These are phyloP conservation scores for Mormyrus proboscirostris DNA, from an alignment of 2,797 vertebrate genomes.

Conservation along the genomic window DNA sequence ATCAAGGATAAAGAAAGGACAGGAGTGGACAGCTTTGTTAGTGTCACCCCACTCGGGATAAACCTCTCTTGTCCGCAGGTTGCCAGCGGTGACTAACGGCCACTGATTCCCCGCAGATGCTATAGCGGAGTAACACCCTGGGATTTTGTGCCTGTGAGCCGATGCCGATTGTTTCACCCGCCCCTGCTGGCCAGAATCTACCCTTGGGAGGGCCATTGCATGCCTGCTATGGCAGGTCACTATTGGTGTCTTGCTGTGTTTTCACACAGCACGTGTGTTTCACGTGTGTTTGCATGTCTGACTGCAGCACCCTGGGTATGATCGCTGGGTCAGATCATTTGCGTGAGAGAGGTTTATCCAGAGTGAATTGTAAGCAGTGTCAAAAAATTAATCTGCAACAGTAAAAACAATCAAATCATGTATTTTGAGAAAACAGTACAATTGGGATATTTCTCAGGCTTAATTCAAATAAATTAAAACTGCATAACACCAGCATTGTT, in stretches of 20 bases:
- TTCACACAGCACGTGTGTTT: constrained; percentile 15
- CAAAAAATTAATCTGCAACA: constrained; percentile 22
- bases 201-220: background rate
- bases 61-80: constrained; percentile 52
- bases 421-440: constrained; percentile 14
- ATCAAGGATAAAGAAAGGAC: constrained; percentile 73
- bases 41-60: constrained; percentile 68
- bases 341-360: constrained; percentile 25
- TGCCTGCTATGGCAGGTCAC: background rate
- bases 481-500: constrained; percentile 29
- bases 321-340: background rate
- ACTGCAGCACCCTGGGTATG: background rate
- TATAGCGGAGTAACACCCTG: background rate
- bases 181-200: background rate
- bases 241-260: background rate
- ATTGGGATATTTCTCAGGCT: constrained; percentile 13
- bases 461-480: constrained; percentile 3
- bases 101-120: background rate
- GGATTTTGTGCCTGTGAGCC: background rate
- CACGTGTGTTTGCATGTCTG: background rate
- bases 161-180: background rate
- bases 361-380: constrained; percentile 36
- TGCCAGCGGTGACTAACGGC: background rate
- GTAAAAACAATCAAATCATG: constrained; percentile 38
- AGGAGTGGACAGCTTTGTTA: constrained; percentile 65